Evolutionary conservation across 2,888 invertebrate species (phyloP).

Genomic region (Dioctria linearis): DNA sequence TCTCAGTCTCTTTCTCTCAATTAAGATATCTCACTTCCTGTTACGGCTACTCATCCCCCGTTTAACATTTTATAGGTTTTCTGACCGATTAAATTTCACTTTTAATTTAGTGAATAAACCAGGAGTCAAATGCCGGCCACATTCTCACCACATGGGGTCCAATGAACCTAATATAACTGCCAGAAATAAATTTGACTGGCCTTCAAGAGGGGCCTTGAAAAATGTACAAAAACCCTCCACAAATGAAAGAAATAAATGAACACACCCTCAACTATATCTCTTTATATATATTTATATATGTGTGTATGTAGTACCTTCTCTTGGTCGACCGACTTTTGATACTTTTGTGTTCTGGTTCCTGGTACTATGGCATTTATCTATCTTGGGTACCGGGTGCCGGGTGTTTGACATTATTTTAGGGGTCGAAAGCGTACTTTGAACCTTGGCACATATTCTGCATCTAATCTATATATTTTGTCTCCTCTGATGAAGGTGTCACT

Average conservation of each 20-base stretch:
- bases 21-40: slow-evolving; percentile 10
- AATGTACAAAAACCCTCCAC: slow-evolving; percentile 33
- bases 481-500: slow-evolving; percentile 37
- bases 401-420: neutral
- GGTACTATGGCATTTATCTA: too few relatives aligned
- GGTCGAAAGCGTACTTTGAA: slow-evolving; percentile 33
- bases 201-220: slow-evolving; percentile 25
- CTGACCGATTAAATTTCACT: slow-evolving; percentile 34
- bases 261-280: neutral
- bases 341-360: too few relatives aligned
- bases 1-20: neutral
- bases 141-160: slow-evolving; percentile 43
- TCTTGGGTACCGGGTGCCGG: neutral
- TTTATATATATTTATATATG: too few relatives aligned
- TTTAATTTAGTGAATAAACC: slow-evolving; percentile 7
- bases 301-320: too few relatives aligned
- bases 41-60: neutral
- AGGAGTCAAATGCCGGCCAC: slow-evolving; percentile 41
- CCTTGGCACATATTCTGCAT: slow-evolving; percentile 50
- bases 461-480: slow-evolving; percentile 29
- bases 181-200: slow-evolving; percentile 44
- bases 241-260: slow-evolving; percentile 31
- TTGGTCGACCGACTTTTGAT: too few relatives aligned
- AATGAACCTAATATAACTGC: slow-evolving; percentile 37
- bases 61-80: slow-evolving; percentile 38